Conservation (phyloP, 2,113 vertebrate species). For the Burhinus oedicnemus region DNA sequence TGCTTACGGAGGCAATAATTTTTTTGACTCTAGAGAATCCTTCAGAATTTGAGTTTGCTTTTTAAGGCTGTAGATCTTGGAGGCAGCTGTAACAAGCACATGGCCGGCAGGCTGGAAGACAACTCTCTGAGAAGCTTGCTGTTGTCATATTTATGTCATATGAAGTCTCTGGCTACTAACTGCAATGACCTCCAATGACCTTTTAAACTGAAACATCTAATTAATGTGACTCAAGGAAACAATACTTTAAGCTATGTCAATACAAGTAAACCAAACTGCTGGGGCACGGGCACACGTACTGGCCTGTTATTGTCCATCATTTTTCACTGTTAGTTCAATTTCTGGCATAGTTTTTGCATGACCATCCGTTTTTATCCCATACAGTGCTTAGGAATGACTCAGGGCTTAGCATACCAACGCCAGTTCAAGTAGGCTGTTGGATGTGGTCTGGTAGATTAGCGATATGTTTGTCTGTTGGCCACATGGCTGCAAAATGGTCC, state of each 20-base stretch:
- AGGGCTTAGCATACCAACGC: neutral
- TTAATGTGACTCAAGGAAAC: neutral
- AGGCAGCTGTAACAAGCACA: neutral
- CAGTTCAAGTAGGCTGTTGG: neutral
- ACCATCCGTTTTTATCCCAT: neutral
- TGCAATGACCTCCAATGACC: neutral
- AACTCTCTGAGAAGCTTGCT: neutral
- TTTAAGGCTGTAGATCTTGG: neutral
- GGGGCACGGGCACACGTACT: neutral
- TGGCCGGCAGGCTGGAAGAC: neutral
- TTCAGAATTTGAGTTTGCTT: neutral
- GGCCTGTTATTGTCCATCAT: neutral
- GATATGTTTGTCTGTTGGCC: neutral
- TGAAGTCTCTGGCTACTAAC: neutral
- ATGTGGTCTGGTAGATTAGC: neutral
- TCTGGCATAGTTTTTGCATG: neutral
- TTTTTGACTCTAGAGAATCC: neutral
- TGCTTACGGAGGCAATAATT: rapidly evolving
- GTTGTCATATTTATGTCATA: neutral
- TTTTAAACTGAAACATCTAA: neutral
- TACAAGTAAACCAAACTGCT: neutral
- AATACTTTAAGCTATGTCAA: neutral
- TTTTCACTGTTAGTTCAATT: neutral
- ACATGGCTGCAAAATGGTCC: neutral
- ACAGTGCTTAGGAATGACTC: neutral